phyloP scores from a whole-genome alignment of 2,888 invertebrate species.

The Tenthredo amoena region DNA sequence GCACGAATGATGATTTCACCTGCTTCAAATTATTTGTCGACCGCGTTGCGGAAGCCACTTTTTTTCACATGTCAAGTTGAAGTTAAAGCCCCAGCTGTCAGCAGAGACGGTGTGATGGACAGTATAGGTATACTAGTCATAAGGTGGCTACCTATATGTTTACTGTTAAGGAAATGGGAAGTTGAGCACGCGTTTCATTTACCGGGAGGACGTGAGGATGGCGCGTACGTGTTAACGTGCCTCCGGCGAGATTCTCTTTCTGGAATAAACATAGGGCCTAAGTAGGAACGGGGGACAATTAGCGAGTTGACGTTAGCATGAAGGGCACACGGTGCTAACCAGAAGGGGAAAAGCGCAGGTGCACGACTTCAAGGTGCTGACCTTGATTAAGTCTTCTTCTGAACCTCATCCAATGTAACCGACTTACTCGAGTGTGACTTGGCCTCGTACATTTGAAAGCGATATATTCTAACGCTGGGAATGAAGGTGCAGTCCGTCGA shows the following conservation, averaged over 20 bases:
- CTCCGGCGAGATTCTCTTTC: constrained; percentile 25
- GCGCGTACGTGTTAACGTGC: constrained; percentile 38
- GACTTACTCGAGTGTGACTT: neutral
- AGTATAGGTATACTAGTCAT: constrained; percentile 3
- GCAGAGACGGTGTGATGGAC: neutral
- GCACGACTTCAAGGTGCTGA: constrained; percentile 53
- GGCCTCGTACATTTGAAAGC: neutral
- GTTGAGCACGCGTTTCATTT: constrained; percentile 35
- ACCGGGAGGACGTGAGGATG: constrained; percentile 44
- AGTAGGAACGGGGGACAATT: constrained; percentile 62
- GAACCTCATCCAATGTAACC: neutral
- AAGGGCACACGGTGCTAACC: constrained; percentile 60
- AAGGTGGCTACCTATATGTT: neutral
- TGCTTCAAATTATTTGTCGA: constrained; percentile 1
- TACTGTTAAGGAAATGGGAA: constrained; percentile 30
- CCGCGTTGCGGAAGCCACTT: neutral
- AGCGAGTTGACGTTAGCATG: constrained; percentile 63
- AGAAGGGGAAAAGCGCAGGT: constrained; percentile 68
- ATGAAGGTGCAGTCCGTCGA: neutral
- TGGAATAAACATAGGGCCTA: constrained; percentile 21
- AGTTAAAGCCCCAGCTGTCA: constrained; percentile 24
- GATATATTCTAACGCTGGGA: no score
- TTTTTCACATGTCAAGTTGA: neutral
- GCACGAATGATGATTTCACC: neutral
- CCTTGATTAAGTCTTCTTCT: constrained; percentile 19